Evolutionary conservation across 1,140 invertebrate genomes (phyloP).

Genomic region (Telenomus remus): DNA sequence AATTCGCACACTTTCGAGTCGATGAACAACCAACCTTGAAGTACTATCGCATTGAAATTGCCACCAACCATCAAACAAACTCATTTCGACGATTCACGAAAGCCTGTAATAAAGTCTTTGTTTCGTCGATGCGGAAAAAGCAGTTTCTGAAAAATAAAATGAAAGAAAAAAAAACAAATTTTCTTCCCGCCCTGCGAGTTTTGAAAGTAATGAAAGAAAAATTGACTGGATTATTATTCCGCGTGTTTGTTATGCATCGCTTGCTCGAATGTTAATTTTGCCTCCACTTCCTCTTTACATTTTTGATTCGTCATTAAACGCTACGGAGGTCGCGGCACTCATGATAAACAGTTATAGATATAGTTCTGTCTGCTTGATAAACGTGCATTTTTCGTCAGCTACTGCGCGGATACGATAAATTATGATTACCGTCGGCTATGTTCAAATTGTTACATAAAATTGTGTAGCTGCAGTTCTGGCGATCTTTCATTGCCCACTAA

Average conservation of each 20-base stretch:
- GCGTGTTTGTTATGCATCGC: slow-evolving; percentile 35
- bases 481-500: too few species aligned
- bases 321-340: slow-evolving; percentile 13
- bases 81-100: slow-evolving; percentile 24
- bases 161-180: too few species aligned
- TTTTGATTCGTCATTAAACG: slow-evolving; percentile 19
- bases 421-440: too few species aligned
- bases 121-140: slow-evolving; percentile 15
- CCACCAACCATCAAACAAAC: slow-evolving; percentile 32
- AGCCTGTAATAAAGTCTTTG: slow-evolving; percentile 37
- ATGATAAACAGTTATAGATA: slow-evolving; percentile 31
- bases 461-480: too few species aligned
- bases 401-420: too few species aligned
- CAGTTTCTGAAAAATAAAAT: too few species aligned
- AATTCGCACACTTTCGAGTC: slow-evolving; percentile 28
- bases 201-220: slow-evolving; percentile 39
- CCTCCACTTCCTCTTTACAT: slow-evolving; percentile 14
- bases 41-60: slow-evolving; percentile 30
- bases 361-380: slow-evolving; percentile 9
- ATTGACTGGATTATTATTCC: slow-evolving; percentile 44
- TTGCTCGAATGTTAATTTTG: slow-evolving; percentile 31
- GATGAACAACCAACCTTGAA: slow-evolving; percentile 1
- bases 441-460: too few species aligned
- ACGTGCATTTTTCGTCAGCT: too few species aligned
- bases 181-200: too few species aligned